Base-by-base conservation (phyloP, 2,797 vertebrate genomes). In the Emys orbicularis region DNA sequence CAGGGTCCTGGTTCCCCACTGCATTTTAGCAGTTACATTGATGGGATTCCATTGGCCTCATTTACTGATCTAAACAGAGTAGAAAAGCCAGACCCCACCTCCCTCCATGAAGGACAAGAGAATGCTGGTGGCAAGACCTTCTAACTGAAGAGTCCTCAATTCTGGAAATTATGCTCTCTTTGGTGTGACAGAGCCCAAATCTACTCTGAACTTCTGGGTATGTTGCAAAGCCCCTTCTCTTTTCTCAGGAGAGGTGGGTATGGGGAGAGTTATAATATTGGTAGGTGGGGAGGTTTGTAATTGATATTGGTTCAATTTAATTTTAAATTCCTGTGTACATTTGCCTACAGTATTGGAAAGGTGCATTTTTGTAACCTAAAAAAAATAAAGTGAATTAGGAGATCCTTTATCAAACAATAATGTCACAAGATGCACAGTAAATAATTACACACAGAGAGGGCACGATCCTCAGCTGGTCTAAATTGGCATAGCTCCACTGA, bases 401-500 rank as follows among this genome's bases (percentile, higher is more conserved):
- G 72, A 31, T 83, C 34, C 21, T 2, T 21, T 54, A 90, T 29
- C n/a, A 11, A 54, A 44, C 77, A 53, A 44, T 0, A 0, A 77
- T 37, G 49, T 31, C 53, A 52, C 79, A 61, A 81, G 79, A 95
- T 81, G 25, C 13, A 8, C 47, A 61, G 56, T 61, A 93, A 93
- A 61, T 34, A 37, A 37, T 37, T 41, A 41, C n/a, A 41, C 19
- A 23, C 59, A 72, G 21, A 10, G 76, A 81, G 88, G 83, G 50
- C 37, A 81, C 5, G 5, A 80, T 91, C 90, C 50, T 91, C 86
- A 54, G 83, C 68, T 72, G 84, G 93, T 94, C 93, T 89, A 21
- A 93, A 65, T 61, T 89, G 83, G 79, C 76, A 83, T 61, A 82
- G 61, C 79, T 90, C 37, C 12, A 8, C 18, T 15, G 96, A 95